A percentile compares a stretch with the other conserved stretches of the same genome.
phyloP scores from a whole-genome alignment of 2,797 vertebrate species.

The Oreochromis grahami region DNA sequence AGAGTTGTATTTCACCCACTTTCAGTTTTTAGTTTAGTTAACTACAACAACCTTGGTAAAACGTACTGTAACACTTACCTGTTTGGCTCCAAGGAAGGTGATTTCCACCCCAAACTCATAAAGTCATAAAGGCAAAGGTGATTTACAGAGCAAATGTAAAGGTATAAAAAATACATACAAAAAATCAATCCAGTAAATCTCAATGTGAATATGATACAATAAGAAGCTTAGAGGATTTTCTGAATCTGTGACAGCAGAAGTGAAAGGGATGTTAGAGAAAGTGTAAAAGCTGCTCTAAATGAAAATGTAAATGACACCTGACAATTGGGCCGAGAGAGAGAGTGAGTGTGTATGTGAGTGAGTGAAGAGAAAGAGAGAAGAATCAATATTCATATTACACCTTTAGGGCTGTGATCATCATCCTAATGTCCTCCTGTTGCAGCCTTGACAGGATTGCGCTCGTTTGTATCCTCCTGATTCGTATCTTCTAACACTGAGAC shows the following conservation, averaged over 20 bases:
- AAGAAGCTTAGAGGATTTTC: fast-evolving
- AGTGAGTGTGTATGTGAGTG: too few species aligned
- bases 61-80: background rate
- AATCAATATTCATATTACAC: too few species aligned
- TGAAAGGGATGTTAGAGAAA: background rate
- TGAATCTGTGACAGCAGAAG: background rate
- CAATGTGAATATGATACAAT: fast-evolving
- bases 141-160: fast-evolving
- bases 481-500: background rate
- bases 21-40: background rate
- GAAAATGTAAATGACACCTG: background rate
- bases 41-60: background rate
- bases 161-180: background rate
- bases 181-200: fast-evolving
- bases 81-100: fast-evolving
- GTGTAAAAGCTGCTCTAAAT: background rate
- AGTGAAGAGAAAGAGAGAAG: too few species aligned
- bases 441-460: fast-evolving
- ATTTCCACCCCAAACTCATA: background rate
- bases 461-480: fast-evolving
- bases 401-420: background rate
- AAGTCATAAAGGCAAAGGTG: too few species aligned
- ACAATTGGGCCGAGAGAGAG: fast-evolving
- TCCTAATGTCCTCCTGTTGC: background rate
- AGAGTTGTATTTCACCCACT: background rate